phyloP scores from a whole-genome alignment of 2,113 vertebrate genomes.

The Tupaia tana region DNA sequence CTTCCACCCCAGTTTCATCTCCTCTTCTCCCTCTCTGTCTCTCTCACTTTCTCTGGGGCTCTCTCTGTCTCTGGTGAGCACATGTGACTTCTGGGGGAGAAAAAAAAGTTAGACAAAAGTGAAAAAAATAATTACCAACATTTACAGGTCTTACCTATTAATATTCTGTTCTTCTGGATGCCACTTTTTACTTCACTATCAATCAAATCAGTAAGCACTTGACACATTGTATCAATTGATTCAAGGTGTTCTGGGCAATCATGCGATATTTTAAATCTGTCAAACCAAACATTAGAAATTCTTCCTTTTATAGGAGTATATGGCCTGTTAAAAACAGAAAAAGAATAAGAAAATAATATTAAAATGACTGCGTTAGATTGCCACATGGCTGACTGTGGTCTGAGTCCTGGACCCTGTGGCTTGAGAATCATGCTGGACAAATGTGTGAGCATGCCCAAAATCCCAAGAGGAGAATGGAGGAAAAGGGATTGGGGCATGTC shows the following conservation, averaged over 20 bases:
- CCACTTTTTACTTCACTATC: conserved; percentile 89
- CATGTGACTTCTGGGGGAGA: no score
- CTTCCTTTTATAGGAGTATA: conserved; percentile 92
- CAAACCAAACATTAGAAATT: conserved; percentile 93
- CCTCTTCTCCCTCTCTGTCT: no score
- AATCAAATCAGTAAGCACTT: conserved; percentile 86
- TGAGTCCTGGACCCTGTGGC: no score
- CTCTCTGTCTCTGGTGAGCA: no score
- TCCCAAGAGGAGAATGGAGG: no score
- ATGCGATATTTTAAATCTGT: conserved; percentile 91
- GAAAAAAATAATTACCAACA: background rate
- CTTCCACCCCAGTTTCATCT: no score
- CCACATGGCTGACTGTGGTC: no score
- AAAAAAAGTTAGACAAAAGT: background rate
- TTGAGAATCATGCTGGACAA: no score
- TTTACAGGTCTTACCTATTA: conserved; percentile 89
- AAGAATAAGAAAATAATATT: background rate
- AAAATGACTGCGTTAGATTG: background rate
- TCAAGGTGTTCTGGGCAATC: conserved; percentile 92
- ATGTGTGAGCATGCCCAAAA: no score
- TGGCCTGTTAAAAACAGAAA: conserved; percentile 84
- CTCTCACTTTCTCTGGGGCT: no score
- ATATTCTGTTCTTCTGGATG: conserved; percentile 90
- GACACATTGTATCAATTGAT: conserved; percentile 91
- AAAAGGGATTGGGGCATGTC: no score